Conservation (phyloP, 1,140 invertebrate species). For the Portunus trituberculatus region DNA sequence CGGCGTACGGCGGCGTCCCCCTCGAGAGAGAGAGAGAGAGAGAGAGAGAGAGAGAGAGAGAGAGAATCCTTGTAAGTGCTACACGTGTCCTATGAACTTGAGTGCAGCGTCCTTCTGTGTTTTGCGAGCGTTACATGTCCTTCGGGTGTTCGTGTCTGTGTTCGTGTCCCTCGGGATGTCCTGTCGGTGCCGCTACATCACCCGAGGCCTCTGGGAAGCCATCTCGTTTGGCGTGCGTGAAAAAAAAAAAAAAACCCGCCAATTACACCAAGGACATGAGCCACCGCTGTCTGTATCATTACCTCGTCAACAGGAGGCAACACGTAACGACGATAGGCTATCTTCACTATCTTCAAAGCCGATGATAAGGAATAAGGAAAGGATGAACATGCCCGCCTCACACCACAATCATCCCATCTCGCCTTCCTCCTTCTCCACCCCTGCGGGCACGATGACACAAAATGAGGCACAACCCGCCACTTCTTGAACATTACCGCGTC, state of each 20-base stretch:
- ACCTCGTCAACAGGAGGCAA: background rate
- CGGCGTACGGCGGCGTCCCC: background rate
- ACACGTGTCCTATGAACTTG: background rate
- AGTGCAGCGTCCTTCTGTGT: background rate
- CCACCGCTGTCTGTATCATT: background rate
- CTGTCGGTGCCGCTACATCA: conserved; percentile 8
- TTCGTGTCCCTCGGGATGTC: background rate
- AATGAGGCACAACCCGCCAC: background rate
- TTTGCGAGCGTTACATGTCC: too few species aligned
- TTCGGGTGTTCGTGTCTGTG: too few species aligned
- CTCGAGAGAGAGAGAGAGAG: background rate
- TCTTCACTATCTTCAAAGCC: background rate
- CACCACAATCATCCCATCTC: background rate
- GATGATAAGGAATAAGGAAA: background rate
- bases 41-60: conserved; percentile 20
- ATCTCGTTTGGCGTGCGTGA: too few species aligned
- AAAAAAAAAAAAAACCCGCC: background rate
- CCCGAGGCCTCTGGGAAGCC: background rate
- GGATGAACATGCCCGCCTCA: background rate
- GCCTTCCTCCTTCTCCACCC: background rate
- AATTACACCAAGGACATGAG: background rate
- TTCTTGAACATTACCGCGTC: background rate
- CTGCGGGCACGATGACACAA: background rate
- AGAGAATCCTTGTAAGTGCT: background rate
- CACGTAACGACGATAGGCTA: background rate